Conservation (phyloP, 2,113 vertebrate genomes). For the Triplophysa siluroides region DNA sequence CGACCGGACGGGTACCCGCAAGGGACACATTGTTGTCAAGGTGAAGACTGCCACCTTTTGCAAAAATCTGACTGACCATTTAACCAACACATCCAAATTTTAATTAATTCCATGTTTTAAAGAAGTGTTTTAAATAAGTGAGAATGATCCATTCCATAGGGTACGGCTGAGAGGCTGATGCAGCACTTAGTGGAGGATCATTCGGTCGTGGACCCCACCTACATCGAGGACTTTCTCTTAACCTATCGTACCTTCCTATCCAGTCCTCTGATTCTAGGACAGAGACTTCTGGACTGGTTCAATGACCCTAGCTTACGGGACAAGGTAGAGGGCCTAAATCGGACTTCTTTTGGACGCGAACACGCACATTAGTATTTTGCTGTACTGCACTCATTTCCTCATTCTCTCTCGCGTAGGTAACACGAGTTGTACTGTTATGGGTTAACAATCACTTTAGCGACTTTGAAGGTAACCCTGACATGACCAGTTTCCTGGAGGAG, state of each 20-base stretch:
- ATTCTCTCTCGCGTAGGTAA: constrained; percentile 79
- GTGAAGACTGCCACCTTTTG: constrained; percentile 64
- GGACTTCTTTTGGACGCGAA: not conserved
- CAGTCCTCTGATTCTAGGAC: constrained; percentile 96
- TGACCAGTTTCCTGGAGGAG: constrained; percentile 96
- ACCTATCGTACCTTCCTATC: constrained; percentile 97
- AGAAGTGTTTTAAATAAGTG: not conserved
- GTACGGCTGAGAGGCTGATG: constrained; percentile 92
- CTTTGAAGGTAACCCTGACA: constrained; percentile 95
- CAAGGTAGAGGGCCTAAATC: constrained; percentile 78
- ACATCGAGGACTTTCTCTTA: constrained; percentile 97
- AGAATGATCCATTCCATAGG: constrained; percentile 68
- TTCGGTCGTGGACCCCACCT: constrained; percentile 96
- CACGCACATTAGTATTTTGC: not conserved
- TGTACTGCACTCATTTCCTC: not conserved
- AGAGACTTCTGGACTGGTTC: constrained; percentile 98
- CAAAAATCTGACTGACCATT: not conserved
- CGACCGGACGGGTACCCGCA: constrained; percentile 94
- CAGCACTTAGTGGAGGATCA: constrained; percentile 99
- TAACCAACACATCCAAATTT: not conserved
- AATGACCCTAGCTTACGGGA: constrained; percentile 98
- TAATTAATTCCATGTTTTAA: not conserved
- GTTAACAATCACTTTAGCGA: constrained; percentile 99
- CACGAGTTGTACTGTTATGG: constrained; percentile 98
- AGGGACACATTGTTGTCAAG: constrained; percentile 99